These are phyloP conservation scores for Agelastica alni DNA, from an alignment of 2,888 invertebrate species.

Conservation along the genomic window DNA sequence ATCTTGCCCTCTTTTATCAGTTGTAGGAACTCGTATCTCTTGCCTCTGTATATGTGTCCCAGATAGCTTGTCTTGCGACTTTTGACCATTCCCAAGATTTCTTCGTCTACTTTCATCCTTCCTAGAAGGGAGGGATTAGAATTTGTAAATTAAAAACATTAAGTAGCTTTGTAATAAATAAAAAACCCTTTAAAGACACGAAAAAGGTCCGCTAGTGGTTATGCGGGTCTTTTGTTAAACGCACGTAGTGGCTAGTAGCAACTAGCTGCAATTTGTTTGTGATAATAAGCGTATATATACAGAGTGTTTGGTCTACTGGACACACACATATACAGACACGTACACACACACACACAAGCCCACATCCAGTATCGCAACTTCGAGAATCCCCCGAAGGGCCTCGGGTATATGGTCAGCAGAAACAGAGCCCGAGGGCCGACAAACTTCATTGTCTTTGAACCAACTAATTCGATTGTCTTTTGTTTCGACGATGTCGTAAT, in stretches of 20 bases:
- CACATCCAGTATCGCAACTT: slow-evolving; percentile 25
- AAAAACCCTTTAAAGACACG: too few species aligned
- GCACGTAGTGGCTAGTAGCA: neutral
- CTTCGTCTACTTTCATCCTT: too few species aligned
- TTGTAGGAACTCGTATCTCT: too few species aligned
- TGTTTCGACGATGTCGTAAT: slow-evolving; percentile 16
- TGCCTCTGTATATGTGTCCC: too few species aligned
- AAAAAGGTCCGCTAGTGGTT: too few species aligned
- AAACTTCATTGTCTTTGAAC: slow-evolving; percentile 23
- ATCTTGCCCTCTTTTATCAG: too few species aligned
- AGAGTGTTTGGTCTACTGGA: slow-evolving; percentile 41
- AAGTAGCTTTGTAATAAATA: slow-evolving; percentile 28
- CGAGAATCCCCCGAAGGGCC: slow-evolving; percentile 26
- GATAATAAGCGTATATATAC: slow-evolving; percentile 49
- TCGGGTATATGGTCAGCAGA: slow-evolving; percentile 30
- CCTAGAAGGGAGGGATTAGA: too few species aligned
- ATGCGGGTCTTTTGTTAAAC: too few species aligned
- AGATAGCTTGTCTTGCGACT: too few species aligned
- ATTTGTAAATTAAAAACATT: slow-evolving; percentile 43
- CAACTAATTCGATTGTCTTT: slow-evolving; percentile 27
- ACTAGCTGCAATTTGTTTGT: slow-evolving; percentile 14
- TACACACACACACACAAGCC: slow-evolving; percentile 1
- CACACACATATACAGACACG: slow-evolving; percentile 22
- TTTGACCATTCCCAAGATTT: too few species aligned
- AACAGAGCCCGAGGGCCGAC: slow-evolving; percentile 5